These are phyloP conservation scores for Selene dorsalis DNA, from an alignment of 2,797 vertebrate species.

Conservation along the genomic window DNA sequence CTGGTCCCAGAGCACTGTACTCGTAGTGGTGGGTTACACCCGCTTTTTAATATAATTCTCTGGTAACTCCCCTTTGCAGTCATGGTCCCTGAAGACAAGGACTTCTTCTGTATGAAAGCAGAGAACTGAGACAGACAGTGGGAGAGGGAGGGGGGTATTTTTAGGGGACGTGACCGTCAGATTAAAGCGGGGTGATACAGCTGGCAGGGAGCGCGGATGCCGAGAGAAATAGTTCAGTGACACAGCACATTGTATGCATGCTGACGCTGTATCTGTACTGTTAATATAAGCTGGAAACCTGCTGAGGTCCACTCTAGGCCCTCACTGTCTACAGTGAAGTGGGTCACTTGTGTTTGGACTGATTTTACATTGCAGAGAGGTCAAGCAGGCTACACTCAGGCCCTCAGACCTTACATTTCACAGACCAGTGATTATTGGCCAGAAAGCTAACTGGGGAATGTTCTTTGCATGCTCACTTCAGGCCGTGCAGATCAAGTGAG, in stretches of 20 bases:
- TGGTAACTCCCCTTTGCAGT: conserved; percentile 70
- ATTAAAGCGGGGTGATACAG: conserved; percentile 57
- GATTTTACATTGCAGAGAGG: conserved; percentile 29
- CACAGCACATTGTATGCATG: conserved; percentile 61
- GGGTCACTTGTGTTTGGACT: conserved; percentile 38
- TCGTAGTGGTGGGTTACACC: conserved; percentile 54
- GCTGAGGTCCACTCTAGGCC: conserved; percentile 34
- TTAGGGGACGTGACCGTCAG: conserved; percentile 55
- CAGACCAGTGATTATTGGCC: conserved; percentile 49
- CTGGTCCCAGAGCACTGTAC: conserved; percentile 28
- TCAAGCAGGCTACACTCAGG: conserved; percentile 40
- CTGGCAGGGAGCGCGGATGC: conserved; percentile 56
- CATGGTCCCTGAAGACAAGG: conserved; percentile 63
- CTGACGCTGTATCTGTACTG: conserved; percentile 43
- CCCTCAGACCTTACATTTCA: conserved; percentile 55
- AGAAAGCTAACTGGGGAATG: conserved; percentile 35
- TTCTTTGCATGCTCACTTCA: conserved; percentile 35
- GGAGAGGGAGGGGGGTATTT: conserved; percentile 59
- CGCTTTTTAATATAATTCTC: conserved; percentile 48
- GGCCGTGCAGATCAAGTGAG: conserved; percentile 48
- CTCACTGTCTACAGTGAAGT: conserved; percentile 15
- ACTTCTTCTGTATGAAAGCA: conserved; percentile 59
- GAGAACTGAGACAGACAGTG: conserved; percentile 20
- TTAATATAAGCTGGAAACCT: conserved; percentile 38
- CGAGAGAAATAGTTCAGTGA: conserved; percentile 69